phyloP scores from a whole-genome alignment of 2,797 vertebrate species.

The Tauraco hartlaubi region DNA sequence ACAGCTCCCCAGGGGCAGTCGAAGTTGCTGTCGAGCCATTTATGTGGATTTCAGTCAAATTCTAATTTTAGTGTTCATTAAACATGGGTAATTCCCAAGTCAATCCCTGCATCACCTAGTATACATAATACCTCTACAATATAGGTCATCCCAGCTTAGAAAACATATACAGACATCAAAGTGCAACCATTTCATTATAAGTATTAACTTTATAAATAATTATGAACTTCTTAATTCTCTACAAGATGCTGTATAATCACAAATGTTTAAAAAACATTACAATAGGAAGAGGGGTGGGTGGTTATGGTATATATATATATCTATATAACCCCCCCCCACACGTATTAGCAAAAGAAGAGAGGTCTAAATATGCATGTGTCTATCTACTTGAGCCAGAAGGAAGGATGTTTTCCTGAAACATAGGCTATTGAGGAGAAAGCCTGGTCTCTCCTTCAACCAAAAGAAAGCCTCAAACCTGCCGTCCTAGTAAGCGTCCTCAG shows the following conservation, averaged over 20 bases:
- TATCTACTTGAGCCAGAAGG: background rate
- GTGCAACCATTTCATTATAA: conserved; percentile 78
- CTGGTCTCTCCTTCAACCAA: background rate
- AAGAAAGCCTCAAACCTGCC: background rate
- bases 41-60: conserved; percentile 90
- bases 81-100: conserved; percentile 87
- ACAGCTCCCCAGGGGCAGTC: conserved; percentile 87
- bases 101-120: conserved; percentile 80
- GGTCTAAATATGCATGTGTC: background rate
- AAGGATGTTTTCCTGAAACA: background rate
- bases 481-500: background rate
- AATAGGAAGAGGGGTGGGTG: background rate
- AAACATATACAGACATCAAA: conserved; percentile 81
- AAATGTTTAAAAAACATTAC: conserved; percentile 21
- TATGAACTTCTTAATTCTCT: conserved; percentile 79
- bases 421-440: background rate
- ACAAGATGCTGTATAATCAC: conserved; percentile 64
- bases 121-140: conserved; percentile 81
- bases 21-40: conserved; percentile 87
- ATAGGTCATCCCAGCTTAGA: conserved; percentile 82
- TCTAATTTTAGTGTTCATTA: conserved; percentile 91
- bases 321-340: background rate
- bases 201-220: conserved; percentile 83
- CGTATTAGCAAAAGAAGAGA: background rate
- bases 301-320: background rate